Evolutionary conservation across 2,113 vertebrate genomes (phyloP).

Genomic region (Athene noctua): DNA sequence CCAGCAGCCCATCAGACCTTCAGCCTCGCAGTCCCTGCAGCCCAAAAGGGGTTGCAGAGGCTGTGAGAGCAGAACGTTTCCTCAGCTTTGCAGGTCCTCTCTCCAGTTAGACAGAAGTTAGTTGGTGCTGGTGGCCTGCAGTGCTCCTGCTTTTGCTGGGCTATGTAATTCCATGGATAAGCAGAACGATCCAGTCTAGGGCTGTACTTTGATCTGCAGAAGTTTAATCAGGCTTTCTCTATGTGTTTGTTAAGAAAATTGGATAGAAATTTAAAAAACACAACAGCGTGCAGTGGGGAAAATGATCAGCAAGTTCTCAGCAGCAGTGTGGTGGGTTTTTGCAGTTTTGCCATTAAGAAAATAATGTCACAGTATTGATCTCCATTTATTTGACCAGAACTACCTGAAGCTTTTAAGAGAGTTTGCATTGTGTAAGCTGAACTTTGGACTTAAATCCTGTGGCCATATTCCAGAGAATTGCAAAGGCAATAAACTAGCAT

Average conservation of each 20-base stretch:
- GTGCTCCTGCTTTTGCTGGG: not conserved
- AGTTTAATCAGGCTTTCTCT: not conserved
- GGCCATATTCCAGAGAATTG: not conserved
- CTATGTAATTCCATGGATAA: not conserved
- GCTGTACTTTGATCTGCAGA: not conserved
- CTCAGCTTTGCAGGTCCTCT: not conserved
- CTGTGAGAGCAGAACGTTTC: not conserved
- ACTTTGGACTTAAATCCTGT: not conserved
- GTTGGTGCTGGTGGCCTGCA: not conserved
- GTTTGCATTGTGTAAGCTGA: not conserved
- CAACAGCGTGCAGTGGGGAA: not conserved
- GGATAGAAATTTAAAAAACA: not conserved
- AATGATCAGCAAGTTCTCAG: not conserved
- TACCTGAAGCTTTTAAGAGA: not conserved
- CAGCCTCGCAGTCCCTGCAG: not conserved
- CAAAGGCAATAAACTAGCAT: not conserved
- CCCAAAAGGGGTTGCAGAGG: not conserved
- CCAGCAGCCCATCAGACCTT: not conserved
- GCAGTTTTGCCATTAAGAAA: not conserved
- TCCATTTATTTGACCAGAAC: not conserved
- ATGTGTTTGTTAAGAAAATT: not conserved
- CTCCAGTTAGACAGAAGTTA: not conserved
- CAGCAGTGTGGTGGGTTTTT: not conserved
- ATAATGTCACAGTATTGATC: not conserved
- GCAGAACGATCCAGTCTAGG: not conserved